phyloP scores from a whole-genome alignment of 2,113 vertebrate species.

The Haliaeetus leucogaster region DNA sequence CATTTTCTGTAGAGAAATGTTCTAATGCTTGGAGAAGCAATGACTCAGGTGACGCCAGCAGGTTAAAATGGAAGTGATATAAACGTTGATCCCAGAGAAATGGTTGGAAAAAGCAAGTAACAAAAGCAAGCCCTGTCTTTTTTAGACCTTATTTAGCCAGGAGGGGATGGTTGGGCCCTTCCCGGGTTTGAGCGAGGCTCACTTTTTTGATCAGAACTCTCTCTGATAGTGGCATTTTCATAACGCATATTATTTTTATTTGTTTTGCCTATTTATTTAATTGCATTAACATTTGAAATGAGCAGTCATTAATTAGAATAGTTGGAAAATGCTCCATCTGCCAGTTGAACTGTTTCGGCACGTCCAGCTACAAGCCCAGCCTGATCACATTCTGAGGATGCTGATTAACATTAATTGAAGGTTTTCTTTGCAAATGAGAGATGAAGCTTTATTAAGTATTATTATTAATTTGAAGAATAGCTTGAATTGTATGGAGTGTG shows the following conservation, averaged over 20 bases:
- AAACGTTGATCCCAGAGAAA: conserved; percentile 30
- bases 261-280: conserved; percentile 60
- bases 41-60: background rate
- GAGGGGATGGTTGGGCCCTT: background rate
- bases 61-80: conserved; percentile 16
- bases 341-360: conserved; percentile 56
- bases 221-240: background rate
- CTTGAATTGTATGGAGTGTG: background rate
- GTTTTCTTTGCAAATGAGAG: conserved; percentile 43
- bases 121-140: background rate
- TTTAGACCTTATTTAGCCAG: background rate
- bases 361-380: conserved; percentile 48
- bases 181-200: background rate
- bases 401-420: conserved; percentile 63
- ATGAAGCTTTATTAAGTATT: conserved; percentile 55
- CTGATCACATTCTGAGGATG: conserved; percentile 20
- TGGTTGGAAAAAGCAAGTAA: background rate
- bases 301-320: conserved; percentile 43
- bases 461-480: conserved; percentile 56
- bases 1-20: background rate
- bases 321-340: conserved; percentile 47
- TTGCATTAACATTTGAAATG: conserved; percentile 42
- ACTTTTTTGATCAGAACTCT: conserved; percentile 1
- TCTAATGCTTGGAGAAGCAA: background rate
- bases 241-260: conserved; percentile 29